Percentiles rank a stretch among this genome's conserved stretches.
Evolutionary conservation across 2,113 vertebrate species (phyloP).

Genomic region (Nothocercus nigrocapillus): DNA sequence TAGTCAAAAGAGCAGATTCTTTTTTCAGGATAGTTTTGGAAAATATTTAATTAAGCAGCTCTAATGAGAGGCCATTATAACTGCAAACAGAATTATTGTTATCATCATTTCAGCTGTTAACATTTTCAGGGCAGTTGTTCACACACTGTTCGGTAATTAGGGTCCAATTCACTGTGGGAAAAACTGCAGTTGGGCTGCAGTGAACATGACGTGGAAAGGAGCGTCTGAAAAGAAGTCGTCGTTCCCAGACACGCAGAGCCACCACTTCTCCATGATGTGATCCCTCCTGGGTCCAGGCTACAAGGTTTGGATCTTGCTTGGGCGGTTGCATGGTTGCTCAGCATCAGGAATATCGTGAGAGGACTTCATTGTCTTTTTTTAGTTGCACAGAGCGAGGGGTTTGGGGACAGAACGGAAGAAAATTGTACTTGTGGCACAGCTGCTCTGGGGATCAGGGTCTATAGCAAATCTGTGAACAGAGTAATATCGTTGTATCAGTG

Average conservation of each 20-base stretch:
- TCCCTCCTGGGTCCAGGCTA: neutral
- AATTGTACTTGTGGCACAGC: neutral
- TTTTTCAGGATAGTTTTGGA: slow-evolving; percentile 62
- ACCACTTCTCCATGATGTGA: accelerated
- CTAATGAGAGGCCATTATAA: slow-evolving; percentile 73
- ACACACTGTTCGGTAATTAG: slow-evolving; percentile 75
- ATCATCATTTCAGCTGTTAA: slow-evolving; percentile 67
- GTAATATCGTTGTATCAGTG: neutral
- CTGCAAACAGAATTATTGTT: slow-evolving; percentile 68
- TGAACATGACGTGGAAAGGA: neutral
- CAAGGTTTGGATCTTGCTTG: neutral
- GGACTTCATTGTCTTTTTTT: neutral
- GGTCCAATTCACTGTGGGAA: slow-evolving; percentile 53
- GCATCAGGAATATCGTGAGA: neutral
- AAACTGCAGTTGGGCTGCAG: neutral
- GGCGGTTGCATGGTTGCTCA: accelerated
- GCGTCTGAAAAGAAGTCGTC: neutral
- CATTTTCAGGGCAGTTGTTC: slow-evolving; percentile 74
- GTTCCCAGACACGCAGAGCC: neutral
- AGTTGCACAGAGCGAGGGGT: neutral
- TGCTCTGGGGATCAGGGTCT: neutral
- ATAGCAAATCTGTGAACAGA: neutral
- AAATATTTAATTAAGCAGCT: slow-evolving; percentile 77
- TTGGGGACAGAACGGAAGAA: neutral
- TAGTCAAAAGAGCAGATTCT: slow-evolving; percentile 38